These are phyloP conservation scores for Ciconia stormi DNA, from an alignment of 2,113 vertebrate genomes.

Conservation along the genomic window DNA sequence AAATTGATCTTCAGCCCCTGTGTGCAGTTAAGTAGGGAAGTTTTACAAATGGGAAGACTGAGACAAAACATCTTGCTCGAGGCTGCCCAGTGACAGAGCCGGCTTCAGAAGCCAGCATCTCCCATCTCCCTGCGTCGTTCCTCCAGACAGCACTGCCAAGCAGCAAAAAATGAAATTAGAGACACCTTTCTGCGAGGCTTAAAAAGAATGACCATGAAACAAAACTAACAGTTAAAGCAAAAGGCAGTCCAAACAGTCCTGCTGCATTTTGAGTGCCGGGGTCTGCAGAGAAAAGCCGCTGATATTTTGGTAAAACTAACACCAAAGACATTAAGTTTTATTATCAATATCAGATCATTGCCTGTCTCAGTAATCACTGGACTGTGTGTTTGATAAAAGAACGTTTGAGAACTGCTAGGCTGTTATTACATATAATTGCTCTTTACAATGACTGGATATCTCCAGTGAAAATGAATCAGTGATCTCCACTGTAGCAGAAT, in stretches of 20 bases:
- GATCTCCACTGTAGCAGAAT: conserved; percentile 65
- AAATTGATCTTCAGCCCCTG: conserved; percentile 32
- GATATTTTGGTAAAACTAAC: conserved; percentile 44
- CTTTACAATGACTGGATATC: conserved; percentile 66
- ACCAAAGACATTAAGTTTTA: conserved; percentile 13
- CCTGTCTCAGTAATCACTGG: conserved; percentile 43
- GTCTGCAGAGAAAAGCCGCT: background rate
- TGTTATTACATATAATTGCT: conserved; percentile 73
- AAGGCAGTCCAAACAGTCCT: background rate
- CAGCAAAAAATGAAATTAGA: background rate
- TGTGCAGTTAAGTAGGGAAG: background rate
- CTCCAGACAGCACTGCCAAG: background rate
- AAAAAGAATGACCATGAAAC: background rate
- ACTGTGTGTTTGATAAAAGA: conserved; percentile 64
- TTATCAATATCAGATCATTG: conserved; percentile 53
- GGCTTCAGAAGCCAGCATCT: conserved; percentile 26
- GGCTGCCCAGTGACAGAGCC: background rate
- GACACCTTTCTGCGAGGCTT: background rate
- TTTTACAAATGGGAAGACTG: background rate
- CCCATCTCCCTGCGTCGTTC: background rate
- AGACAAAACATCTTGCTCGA: background rate
- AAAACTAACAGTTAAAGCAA: conserved; percentile 21
- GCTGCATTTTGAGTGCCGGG: background rate
- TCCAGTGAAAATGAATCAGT: conserved; percentile 66
- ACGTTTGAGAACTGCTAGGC: conserved; percentile 48